Evolutionary conservation across 2,113 vertebrate species (phyloP).

Genomic region (Spea multiplicata): DNA sequence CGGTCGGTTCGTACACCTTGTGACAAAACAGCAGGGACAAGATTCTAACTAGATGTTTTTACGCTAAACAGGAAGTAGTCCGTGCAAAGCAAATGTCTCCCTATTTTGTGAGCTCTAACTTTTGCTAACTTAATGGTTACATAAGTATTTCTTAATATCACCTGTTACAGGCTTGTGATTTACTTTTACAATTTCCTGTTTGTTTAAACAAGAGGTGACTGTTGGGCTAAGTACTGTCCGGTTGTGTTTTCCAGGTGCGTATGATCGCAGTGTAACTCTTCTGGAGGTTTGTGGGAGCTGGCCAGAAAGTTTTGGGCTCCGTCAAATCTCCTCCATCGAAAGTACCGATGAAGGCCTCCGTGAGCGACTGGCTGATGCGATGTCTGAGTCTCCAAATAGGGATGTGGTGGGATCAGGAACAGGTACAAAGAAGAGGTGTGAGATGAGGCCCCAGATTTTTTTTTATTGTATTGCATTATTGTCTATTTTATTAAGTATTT

Average conservation of each 20-base stretch:
- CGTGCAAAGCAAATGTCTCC: too few relatives aligned
- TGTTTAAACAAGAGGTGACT: too few relatives aligned
- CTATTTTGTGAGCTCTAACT: too few relatives aligned
- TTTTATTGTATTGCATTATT: neutral
- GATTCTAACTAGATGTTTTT: too few relatives aligned
- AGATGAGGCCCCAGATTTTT: slow-evolving; percentile 63
- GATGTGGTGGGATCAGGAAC: slow-evolving; percentile 91
- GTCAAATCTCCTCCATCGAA: slow-evolving; percentile 87
- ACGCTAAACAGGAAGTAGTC: too few relatives aligned
- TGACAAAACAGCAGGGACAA: too few relatives aligned
- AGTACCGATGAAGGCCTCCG: slow-evolving; percentile 87
- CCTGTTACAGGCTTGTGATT: too few relatives aligned
- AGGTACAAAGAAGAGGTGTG: slow-evolving; percentile 77
- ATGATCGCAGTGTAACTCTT: slow-evolving; percentile 90
- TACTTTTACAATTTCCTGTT: too few relatives aligned
- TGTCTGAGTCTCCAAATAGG: slow-evolving; percentile 92
- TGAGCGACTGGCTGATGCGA: slow-evolving; percentile 91
- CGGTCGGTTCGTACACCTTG: too few relatives aligned
- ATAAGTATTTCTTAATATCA: too few relatives aligned
- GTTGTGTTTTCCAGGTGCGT: slow-evolving; percentile 70
- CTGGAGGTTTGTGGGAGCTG: slow-evolving; percentile 97
- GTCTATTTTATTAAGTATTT: neutral
- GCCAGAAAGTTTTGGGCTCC: slow-evolving; percentile 91
- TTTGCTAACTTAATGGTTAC: too few relatives aligned
- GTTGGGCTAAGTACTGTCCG: too few relatives aligned